Evolutionary conservation across 2,113 vertebrate genomes (phyloP).

Genomic region (Vidua macroura): DNA sequence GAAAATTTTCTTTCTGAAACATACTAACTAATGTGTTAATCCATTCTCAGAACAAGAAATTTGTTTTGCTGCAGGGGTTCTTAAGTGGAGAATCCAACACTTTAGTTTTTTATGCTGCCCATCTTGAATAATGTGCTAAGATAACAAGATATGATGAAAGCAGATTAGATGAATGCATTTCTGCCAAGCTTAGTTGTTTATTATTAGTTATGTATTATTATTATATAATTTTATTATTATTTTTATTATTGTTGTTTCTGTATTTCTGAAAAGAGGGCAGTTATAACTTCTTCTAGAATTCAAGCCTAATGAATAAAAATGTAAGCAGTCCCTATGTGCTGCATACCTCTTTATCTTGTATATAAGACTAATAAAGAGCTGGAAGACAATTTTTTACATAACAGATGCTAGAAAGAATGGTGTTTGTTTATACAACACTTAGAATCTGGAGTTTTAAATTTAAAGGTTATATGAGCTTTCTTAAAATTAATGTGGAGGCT

Average conservation of each 20-base stretch:
- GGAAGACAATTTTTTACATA: not conserved
- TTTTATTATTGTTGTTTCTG: not conserved
- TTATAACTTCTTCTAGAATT: not conserved
- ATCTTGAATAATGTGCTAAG: not conserved
- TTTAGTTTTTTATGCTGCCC: not conserved
- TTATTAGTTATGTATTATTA: not conserved
- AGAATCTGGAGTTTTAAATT: not conserved
- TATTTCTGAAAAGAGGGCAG: not conserved
- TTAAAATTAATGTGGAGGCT: not conserved
- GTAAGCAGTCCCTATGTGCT: not conserved
- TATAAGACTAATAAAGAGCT: not conserved
- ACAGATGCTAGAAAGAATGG: not conserved
- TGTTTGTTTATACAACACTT: not conserved
- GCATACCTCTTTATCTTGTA: not conserved
- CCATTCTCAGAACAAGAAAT: not conserved
- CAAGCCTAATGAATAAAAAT: not conserved
- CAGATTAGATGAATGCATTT: not conserved
- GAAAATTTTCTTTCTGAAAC: too few species aligned
- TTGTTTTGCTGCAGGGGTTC: not conserved
- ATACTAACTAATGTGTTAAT: not conserved
- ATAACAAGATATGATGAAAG: not conserved
- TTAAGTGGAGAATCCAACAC: not conserved
- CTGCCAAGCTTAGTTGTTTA: not conserved
- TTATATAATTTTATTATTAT: not conserved
- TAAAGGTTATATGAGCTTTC: constrained; percentile 2